Evolutionary conservation across 2,797 vertebrate genomes (phyloP), one percentile per base, ranked within the genome.

Genomic region (Sebastolobus alascanus): DNA sequence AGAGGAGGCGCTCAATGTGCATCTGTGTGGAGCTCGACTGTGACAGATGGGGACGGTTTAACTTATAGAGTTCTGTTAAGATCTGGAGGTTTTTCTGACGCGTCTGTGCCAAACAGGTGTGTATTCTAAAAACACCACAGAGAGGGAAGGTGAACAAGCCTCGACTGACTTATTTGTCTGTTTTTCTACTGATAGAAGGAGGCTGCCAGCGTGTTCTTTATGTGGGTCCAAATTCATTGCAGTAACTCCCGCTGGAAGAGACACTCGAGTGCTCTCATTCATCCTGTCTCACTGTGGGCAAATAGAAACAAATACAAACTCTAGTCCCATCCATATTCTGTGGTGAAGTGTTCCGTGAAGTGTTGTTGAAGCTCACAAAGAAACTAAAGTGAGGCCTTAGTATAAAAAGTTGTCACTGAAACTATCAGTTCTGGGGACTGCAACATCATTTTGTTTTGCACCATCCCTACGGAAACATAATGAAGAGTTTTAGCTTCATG

Each of bases 1-100:
- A 91, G 89, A 88, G 87, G 84, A 90, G 90, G 88, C 69, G 87
- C 92, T 92, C 90, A 79, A 56, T 69, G 87, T 94, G 94, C 95
- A 95, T 96, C 94, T 96, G 96, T 88, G 94, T 76, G 88, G 81
- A 84, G 90, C 89, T 89, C 61, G 63, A 86, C 91, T 83, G 93
- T 93, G 94, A 95, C 95, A 96, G 95, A 96, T 96, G 96, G 96
- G 93, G 93, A 96, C 91, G 93, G 94, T 96, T 96, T 96, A 96
- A 96, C 95, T 96, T 95, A 93, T 93, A 95, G 91, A 95, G 93
- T 96, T 96, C 93, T 94, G 95, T 95, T 95, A 95, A 95, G 95
- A 96, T 96, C 93, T 91, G 85, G 90, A 96, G 94, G 93, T 94
- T 96, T 93, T 91, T 93, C 86, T 87, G 86, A 91, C 77, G 84